These are phyloP conservation scores for Mastomys natalensis DNA, from an alignment of 2,113 vertebrate species.

Conservation along the genomic window DNA sequence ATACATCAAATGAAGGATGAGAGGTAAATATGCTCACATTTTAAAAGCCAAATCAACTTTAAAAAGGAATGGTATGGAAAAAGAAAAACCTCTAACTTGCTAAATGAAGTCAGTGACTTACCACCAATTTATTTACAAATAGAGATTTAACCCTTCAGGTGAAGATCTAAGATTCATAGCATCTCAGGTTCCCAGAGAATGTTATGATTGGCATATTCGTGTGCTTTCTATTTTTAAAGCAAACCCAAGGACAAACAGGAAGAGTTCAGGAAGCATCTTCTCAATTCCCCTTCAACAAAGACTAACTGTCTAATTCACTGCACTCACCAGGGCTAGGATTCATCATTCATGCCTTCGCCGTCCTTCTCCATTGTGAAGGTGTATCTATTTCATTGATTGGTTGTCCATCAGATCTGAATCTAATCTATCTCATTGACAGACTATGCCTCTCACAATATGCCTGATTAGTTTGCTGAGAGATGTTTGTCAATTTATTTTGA, in stretches of 20 bases:
- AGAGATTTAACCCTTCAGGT: background rate
- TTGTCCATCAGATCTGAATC: conserved; percentile 95
- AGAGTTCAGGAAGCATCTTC: background rate
- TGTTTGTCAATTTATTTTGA: conserved; percentile 71
- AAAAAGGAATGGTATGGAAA: conserved; percentile 51
- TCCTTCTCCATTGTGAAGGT: conserved; percentile 94
- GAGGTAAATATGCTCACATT: background rate
- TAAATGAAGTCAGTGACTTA: conserved; percentile 32
- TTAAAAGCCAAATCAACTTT: conserved; percentile 19
- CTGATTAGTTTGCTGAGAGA: conserved; percentile 57
- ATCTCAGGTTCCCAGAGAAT: conserved; percentile 44
- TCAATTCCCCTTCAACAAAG: conserved; percentile 54
- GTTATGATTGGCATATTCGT: conserved; percentile 61
- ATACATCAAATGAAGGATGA: conserved; percentile 34
- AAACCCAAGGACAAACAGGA: conserved; percentile 62
- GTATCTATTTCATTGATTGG: conserved; percentile 94
- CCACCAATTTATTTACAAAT: conserved; percentile 49
- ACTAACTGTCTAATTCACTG: conserved; percentile 50
- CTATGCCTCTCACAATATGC: conserved; percentile 83
- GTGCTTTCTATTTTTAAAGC: conserved; percentile 61
- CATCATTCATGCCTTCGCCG: conserved; percentile 90
- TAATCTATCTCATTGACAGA: conserved; percentile 92
- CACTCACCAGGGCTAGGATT: conserved; percentile 89
- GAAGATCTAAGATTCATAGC: conserved; percentile 7
- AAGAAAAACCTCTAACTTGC: conserved; percentile 11